phyloP scores from a whole-genome alignment of 1,140 invertebrate species.

The Teleogryllus occipitalis region DNA sequence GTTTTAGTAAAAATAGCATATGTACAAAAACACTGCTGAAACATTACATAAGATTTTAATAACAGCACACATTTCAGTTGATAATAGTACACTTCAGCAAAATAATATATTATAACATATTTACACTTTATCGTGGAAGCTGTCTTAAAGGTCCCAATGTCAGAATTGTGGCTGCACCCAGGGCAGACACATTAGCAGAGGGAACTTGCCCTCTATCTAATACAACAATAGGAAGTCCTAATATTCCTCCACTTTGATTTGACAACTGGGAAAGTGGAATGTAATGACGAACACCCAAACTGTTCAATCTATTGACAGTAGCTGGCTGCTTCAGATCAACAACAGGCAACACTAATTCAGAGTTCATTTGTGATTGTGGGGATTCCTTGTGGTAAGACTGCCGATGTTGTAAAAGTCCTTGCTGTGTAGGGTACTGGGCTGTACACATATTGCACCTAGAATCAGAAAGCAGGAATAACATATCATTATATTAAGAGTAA shows the following conservation, averaged over 20 bases:
- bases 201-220: constrained; percentile 55
- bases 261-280: constrained; percentile 59
- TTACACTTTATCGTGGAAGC: constrained; percentile 36
- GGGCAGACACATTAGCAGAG: constrained; percentile 48
- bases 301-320: constrained; percentile 50
- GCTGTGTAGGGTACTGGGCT: constrained; percentile 56
- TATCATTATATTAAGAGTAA: neutral
- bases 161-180: constrained; percentile 56
- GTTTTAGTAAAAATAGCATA: neutral
- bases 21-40: neutral
- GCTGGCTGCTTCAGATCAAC: constrained; percentile 60
- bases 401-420: constrained; percentile 57
- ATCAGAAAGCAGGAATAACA: constrained; percentile 12
- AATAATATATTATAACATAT: neutral
- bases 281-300: constrained; percentile 61
- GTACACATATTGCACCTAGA: constrained; percentile 61
- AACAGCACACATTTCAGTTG: neutral
- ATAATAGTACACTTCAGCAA: neutral
- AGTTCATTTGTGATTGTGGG: constrained; percentile 26
- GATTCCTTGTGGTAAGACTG: constrained; percentile 54
- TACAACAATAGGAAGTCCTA: constrained; percentile 62
- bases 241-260: constrained; percentile 50
- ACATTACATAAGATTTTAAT: too few relatives aligned
- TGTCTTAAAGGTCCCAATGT: constrained; percentile 60
- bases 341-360: constrained; percentile 60